Evolutionary conservation across 2,888 invertebrate genomes (phyloP).

Genomic region (Drosophila anomalata): DNA sequence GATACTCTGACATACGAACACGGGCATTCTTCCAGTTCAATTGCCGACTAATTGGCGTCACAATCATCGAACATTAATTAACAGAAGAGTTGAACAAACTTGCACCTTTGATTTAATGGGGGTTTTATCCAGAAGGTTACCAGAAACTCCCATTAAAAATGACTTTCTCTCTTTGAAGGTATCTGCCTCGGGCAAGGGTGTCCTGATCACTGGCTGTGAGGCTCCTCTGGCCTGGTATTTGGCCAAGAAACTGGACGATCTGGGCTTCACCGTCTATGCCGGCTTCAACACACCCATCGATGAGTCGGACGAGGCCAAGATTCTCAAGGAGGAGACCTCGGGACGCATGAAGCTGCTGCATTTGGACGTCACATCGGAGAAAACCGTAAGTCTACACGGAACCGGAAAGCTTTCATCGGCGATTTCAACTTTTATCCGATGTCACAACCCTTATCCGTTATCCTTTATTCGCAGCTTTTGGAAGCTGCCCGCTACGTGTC

Average conservation of each 20-base stretch:
- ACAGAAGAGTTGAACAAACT: constrained; percentile 47
- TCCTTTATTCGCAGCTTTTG: constrained; percentile 81
- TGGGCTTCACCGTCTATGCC: constrained; percentile 95
- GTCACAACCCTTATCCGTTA: constrained; percentile 13
- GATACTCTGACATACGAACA: constrained; percentile 4
- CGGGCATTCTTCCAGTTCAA: constrained; percentile 1
- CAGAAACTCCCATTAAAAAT: neutral
- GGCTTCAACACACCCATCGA: constrained; percentile 88
- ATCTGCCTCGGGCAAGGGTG: constrained; percentile 92
- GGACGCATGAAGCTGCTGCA: constrained; percentile 90
- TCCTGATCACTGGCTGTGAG: constrained; percentile 93
- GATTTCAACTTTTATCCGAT: constrained; percentile 28
- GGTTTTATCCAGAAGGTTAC: neutral
- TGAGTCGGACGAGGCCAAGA: constrained; percentile 89
- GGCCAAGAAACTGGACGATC: constrained; percentile 91
- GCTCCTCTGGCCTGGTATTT: constrained; percentile 84
- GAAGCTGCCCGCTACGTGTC: constrained; percentile 91
- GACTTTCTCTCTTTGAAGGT: constrained; percentile 85
- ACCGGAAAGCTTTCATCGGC: constrained; percentile 10
- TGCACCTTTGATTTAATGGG: constrained; percentile 4
- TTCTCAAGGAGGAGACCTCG: constrained; percentile 91
- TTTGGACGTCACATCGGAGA: constrained; percentile 92
- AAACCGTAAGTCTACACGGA: constrained; percentile 84
- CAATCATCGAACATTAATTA: constrained; percentile 44
- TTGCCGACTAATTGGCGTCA: constrained; percentile 35